phyloP scores from a whole-genome alignment of 2,797 vertebrate species.

The Poecilia gillii region DNA sequence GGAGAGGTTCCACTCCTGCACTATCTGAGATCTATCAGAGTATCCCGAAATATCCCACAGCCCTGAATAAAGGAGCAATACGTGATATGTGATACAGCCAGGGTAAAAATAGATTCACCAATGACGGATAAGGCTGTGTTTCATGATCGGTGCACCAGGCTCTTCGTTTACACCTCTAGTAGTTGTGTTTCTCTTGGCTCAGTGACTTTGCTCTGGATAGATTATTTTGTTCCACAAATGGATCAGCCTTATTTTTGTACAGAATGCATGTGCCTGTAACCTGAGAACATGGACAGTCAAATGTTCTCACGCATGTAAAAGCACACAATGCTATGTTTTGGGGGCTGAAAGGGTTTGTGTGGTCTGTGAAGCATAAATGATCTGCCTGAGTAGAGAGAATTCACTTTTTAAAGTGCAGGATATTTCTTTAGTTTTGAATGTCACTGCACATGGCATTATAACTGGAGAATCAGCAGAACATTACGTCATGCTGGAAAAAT shows the following conservation, averaged over 20 bases:
- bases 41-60: slow-evolving; percentile 67
- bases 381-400: slow-evolving; percentile 45
- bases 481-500: slow-evolving; percentile 72
- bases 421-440: slow-evolving; percentile 58
- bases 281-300: slow-evolving; percentile 57
- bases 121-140: slow-evolving; percentile 67
- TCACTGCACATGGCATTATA: slow-evolving; percentile 37
- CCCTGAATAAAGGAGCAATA: slow-evolving; percentile 58
- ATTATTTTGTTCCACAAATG: slow-evolving; percentile 22
- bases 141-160: slow-evolving; percentile 49
- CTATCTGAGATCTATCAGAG: slow-evolving; percentile 49
- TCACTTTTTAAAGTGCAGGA: slow-evolving; percentile 45
- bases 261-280: slow-evolving; percentile 38
- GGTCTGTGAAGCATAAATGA: slow-evolving; percentile 59
- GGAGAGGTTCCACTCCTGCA: slow-evolving; percentile 39
- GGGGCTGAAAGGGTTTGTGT: slow-evolving; percentile 39
- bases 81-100: slow-evolving; percentile 71
- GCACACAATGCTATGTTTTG: slow-evolving; percentile 40
- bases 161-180: slow-evolving; percentile 62
- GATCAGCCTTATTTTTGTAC: slow-evolving; percentile 22
- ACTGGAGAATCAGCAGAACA: slow-evolving; percentile 55
- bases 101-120: slow-evolving; percentile 80
- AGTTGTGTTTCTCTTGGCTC: slow-evolving; percentile 28
- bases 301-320: slow-evolving; percentile 58
- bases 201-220: slow-evolving; percentile 7